Conservation (phyloP, 2,797 vertebrate species). For the Lycodopsis pacificus region DNA sequence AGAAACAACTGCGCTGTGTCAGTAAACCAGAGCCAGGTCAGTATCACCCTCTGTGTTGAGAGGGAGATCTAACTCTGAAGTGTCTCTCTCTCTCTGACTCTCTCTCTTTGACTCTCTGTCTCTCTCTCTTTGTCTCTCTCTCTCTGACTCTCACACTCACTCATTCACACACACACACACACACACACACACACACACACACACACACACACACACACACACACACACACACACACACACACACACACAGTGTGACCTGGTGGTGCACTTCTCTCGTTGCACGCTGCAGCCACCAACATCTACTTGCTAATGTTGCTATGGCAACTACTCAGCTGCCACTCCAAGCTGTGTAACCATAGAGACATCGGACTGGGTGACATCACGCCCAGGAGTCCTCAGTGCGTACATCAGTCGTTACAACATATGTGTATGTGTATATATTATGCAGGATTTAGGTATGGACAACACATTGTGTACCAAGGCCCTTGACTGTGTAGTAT, state of each 20-base stretch:
- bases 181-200: conserved; percentile 12
- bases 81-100: no score
- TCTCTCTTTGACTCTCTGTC: no score
- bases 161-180: not conserved
- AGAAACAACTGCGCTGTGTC: not conserved
- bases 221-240: not conserved
- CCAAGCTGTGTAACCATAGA: conserved; percentile 77
- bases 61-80: not conserved
- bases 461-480: not conserved
- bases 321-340: conserved; percentile 81
- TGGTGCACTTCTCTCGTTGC: conserved; percentile 24
- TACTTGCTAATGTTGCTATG: conserved; percentile 70
- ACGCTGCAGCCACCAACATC: conserved; percentile 39
- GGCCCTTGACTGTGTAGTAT: no score
- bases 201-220: not conserved
- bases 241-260: conserved; percentile 5
- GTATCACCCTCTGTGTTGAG: conserved; percentile 5
- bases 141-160: no score
- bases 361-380: conserved; percentile 56
- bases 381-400: conserved; percentile 61
- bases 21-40: conserved; percentile 14
- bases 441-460: not conserved
- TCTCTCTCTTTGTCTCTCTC: no score
- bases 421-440: conserved; percentile 12
- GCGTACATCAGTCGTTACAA: conserved; percentile 58